Percentiles rank a stretch among this genome's conserved stretches.
Conservation (phyloP, 2,888 invertebrate genomes). For the Thereva nobilitata region DNA sequence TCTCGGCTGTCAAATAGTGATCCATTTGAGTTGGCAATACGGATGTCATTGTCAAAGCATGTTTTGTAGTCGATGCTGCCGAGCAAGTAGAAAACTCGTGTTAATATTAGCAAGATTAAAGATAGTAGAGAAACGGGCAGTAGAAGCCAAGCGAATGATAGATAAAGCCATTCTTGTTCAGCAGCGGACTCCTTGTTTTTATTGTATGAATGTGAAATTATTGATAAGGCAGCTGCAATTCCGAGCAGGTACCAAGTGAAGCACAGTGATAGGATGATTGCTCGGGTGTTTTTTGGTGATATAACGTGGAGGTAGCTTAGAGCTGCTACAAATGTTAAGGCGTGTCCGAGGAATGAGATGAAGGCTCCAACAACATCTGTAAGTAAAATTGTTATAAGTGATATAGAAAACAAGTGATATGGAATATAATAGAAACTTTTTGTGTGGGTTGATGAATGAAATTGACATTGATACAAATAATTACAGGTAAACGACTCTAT, state of each 20-base stretch:
- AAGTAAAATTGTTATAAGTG: constrained; percentile 20
- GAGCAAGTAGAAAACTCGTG: constrained; percentile 1
- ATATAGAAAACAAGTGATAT: too few species aligned
- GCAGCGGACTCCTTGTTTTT: not conserved
- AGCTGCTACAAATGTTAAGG: constrained; percentile 50
- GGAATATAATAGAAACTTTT: too few species aligned
- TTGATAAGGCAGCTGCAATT: constrained; percentile 49
- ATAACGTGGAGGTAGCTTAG: constrained; percentile 51
- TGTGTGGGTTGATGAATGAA: not conserved
- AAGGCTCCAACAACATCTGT: constrained; percentile 52
- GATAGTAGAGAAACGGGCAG: constrained; percentile 12
- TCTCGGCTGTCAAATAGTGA: constrained; percentile 51
- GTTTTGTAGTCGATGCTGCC: constrained; percentile 52
- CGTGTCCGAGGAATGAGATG: constrained; percentile 52
- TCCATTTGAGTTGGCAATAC: constrained; percentile 52
- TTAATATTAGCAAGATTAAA: constrained; percentile 9
- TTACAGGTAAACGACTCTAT: too few species aligned
- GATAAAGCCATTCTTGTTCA: constrained; percentile 6
- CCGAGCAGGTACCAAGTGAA: constrained; percentile 52
- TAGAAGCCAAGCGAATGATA: constrained; percentile 21
- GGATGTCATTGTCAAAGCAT: constrained; percentile 51
- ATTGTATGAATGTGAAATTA: constrained; percentile 43
- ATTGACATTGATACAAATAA: too few species aligned
- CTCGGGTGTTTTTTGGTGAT: constrained; percentile 49
- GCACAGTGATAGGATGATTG: constrained; percentile 49